A percentile compares a stretch with the other conserved stretches of the same genome.
Conservation (phyloP, 2,797 vertebrate genomes). For the Gambelia wislizenii region DNA sequence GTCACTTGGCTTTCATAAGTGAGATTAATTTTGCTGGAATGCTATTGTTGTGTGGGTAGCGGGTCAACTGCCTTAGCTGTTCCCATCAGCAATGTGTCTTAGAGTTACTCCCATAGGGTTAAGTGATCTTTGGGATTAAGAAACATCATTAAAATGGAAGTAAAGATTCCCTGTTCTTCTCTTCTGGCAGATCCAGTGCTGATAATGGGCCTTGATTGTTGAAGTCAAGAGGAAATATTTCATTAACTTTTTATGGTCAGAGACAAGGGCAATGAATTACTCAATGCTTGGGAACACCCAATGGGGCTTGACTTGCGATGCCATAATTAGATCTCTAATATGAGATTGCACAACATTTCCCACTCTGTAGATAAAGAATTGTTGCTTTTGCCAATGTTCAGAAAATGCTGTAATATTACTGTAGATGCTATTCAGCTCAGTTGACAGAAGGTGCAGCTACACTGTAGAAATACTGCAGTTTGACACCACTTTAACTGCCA, state of each 20-base stretch:
- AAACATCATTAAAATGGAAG: constrained; percentile 46
- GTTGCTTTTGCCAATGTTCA: neutral
- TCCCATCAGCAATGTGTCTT: constrained; percentile 33
- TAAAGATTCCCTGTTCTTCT: neutral
- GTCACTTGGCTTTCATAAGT: constrained; percentile 42
- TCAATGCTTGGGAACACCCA: neutral
- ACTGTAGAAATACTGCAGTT: too few relatives aligned
- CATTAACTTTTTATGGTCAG: constrained; percentile 16
- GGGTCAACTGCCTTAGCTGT: constrained; percentile 26
- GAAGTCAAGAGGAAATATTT: constrained; percentile 24
- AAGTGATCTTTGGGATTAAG: constrained; percentile 35
- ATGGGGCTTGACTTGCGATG: neutral
- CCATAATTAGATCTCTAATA: constrained; percentile 10
- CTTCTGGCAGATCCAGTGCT: neutral
- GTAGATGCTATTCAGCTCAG: too few relatives aligned
- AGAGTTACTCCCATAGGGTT: constrained; percentile 16
- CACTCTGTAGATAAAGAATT: neutral
- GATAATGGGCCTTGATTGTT: constrained; percentile 27
- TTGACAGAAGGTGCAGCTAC: neutral
- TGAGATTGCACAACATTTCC: neutral
- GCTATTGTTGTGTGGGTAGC: neutral
- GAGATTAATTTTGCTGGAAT: constrained; percentile 44
- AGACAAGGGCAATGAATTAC: neutral
- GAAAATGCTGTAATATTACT: neutral
- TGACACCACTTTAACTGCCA: too few relatives aligned